Percentiles rank a stretch among this genome's conserved stretches.
These are phyloP conservation scores for Eudyptes chrysolophus DNA, from an alignment of 2,113 vertebrate species.

Conservation along the genomic window DNA sequence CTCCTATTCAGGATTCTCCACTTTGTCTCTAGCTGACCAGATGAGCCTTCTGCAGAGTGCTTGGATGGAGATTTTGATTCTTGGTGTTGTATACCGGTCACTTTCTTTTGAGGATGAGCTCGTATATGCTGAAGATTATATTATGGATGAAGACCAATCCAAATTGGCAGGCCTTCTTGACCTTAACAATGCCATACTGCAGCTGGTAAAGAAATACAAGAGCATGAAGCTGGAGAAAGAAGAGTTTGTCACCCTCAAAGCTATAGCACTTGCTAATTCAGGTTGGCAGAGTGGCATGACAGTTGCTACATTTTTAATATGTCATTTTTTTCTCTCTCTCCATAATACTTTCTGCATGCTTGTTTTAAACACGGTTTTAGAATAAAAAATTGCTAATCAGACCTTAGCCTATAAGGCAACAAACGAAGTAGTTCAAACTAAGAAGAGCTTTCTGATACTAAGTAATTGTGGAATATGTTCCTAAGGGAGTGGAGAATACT, in stretches of 20 bases:
- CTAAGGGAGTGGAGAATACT: not conserved
- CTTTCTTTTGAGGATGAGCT: slow-evolving; percentile 98
- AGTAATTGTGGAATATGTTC: not conserved
- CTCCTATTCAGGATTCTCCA: slow-evolving; percentile 89
- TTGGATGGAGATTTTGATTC: slow-evolving; percentile 99
- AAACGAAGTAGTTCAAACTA: not conserved
- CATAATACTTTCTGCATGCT: not conserved
- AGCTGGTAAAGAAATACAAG: slow-evolving; percentile 98
- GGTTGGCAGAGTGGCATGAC: slow-evolving; percentile 79
- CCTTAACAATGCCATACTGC: slow-evolving; percentile 97
- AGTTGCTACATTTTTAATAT: slow-evolving; percentile 47
- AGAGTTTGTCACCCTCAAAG: slow-evolving; percentile 99
- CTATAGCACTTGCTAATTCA: slow-evolving; percentile 99
- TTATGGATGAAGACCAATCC: slow-evolving; percentile 99
- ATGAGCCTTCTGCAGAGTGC: slow-evolving; percentile 99
- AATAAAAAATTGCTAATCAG: not conserved
- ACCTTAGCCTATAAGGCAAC: not conserved
- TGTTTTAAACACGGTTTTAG: slow-evolving; percentile 1
- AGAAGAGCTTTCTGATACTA: not conserved
- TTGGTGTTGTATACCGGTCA: slow-evolving; percentile 97
- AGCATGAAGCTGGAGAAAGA: slow-evolving; percentile 98
- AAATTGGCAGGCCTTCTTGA: slow-evolving; percentile 97
- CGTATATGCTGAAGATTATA: slow-evolving; percentile 99
- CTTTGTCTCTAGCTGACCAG: slow-evolving; percentile 97
- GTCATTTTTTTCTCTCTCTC: not conserved